Evolutionary conservation across 2,113 vertebrate species (phyloP).

Genomic region (Argyrosomus japonicus): DNA sequence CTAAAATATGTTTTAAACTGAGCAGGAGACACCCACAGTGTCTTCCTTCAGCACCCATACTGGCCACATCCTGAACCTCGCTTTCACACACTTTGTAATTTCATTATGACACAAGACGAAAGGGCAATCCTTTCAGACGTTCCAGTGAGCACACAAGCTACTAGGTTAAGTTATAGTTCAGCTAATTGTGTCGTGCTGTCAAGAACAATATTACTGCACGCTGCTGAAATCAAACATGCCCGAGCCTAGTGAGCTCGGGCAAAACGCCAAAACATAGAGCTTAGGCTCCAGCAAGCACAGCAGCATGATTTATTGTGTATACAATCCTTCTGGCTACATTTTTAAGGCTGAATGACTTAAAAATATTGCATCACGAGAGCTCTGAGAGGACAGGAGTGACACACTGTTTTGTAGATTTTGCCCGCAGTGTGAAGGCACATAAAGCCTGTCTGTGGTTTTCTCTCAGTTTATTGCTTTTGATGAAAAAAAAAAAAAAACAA

Average conservation of each 20-base stretch:
- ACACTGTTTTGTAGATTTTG: neutral
- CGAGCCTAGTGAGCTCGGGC: conserved; percentile 29
- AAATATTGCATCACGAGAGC: conserved; percentile 31
- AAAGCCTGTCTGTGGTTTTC: neutral
- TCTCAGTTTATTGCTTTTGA: neutral
- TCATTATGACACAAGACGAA: neutral
- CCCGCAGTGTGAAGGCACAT: neutral
- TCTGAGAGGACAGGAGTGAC: neutral
- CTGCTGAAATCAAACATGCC: conserved; percentile 49
- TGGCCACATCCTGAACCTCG: conserved; percentile 14
- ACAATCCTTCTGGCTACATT: conserved; percentile 36
- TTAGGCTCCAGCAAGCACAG: conserved; percentile 19
- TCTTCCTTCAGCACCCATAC: neutral
- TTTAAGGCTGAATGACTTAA: conserved; percentile 23
- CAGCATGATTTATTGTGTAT: conserved; percentile 21
- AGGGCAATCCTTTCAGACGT: neutral
- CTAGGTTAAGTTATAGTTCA: neutral
- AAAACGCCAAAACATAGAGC: conserved; percentile 21
- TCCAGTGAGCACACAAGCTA: neutral
- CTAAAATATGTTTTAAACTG: neutral
- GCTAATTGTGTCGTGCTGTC: conserved; percentile 34
- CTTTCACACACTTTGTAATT: neutral
- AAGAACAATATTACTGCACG: conserved; percentile 31
- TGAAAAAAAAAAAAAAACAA: neutral
- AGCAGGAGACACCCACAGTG: neutral